Percentiles rank a stretch among this genome's conserved stretches.
phyloP scores from a whole-genome alignment of 2,888 invertebrate genomes.

The Xestoiulus laeticollis region DNA sequence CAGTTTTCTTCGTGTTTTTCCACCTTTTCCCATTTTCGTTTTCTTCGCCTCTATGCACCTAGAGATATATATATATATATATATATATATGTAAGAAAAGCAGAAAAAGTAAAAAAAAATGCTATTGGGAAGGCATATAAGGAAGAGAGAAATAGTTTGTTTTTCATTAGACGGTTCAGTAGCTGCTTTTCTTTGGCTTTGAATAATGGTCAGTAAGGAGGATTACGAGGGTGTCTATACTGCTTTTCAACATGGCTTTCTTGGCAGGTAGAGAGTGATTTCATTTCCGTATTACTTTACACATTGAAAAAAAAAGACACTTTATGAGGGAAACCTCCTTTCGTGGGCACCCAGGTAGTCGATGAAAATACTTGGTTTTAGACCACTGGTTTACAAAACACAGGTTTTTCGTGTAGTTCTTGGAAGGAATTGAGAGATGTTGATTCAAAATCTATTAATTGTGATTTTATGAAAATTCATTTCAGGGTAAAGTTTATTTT shows the following conservation, averaged over 20 bases:
- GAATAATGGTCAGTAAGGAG: constrained; percentile 7
- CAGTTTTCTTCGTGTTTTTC: constrained; percentile 19
- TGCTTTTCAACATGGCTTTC: background rate
- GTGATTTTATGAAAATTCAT: too few relatives aligned
- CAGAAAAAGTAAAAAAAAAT: too few relatives aligned
- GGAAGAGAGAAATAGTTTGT: background rate
- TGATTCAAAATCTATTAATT: too few relatives aligned
- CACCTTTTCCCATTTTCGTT: background rate
- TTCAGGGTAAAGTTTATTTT: too few relatives aligned
- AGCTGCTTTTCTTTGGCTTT: constrained; percentile 16
- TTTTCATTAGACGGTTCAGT: constrained; percentile 29
- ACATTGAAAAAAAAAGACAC: background rate
- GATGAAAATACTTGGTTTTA: background rate
- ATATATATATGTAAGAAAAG: too few relatives aligned
- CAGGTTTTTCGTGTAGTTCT: too few relatives aligned
- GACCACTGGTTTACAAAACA: too few relatives aligned
- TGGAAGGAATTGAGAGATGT: too few relatives aligned
- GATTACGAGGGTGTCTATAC: background rate
- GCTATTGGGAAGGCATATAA: background rate
- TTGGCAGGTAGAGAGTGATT: constrained; percentile 24
- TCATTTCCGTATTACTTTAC: background rate
- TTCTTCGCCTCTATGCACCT: background rate
- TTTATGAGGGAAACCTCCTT: background rate
- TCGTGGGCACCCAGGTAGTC: background rate
- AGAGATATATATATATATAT: too few relatives aligned